Percentiles rank a stretch among this genome's conserved stretches.
Evolutionary conservation across 2,113 vertebrate genomes (phyloP).

Genomic region (Cyprinodon brontotheroides): DNA sequence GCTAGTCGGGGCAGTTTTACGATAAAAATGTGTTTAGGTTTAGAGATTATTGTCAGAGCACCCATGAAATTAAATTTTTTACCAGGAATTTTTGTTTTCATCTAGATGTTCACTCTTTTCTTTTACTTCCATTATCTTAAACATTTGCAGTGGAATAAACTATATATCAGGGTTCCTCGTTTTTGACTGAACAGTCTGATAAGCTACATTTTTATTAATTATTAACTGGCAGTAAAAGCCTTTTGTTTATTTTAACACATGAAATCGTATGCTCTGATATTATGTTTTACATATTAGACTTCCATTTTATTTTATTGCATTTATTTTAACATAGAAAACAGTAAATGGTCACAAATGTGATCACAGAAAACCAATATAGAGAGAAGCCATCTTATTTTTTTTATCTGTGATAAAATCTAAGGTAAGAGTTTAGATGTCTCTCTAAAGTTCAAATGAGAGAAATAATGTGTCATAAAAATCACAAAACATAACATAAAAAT

Average conservation of each 20-base stretch:
- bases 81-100: not conserved
- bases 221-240: no score
- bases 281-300: not conserved
- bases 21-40: constrained; percentile 16
- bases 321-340: not conserved
- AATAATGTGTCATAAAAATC: not conserved
- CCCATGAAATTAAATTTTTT: constrained; percentile 1
- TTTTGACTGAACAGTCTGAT: not conserved
- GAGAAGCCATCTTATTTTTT: not conserved
- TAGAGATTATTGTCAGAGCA: not conserved
- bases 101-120: constrained; percentile 14
- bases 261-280: not conserved
- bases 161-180: not conserved
- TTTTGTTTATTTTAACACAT: not conserved
- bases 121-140: not conserved
- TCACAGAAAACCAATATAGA: not conserved
- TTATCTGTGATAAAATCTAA: not conserved
- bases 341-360: not conserved
- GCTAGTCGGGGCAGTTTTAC: constrained; percentile 2
- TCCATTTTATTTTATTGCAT: not conserved
- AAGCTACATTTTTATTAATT: no score
- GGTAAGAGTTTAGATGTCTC: not conserved
- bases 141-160: no score
- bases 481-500: not conserved
- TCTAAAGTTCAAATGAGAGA: not conserved